Evolutionary conservation across 2,113 vertebrate genomes (phyloP), one percentile per base, ranked within the genome.

Genomic region (Apus apus): DNA sequence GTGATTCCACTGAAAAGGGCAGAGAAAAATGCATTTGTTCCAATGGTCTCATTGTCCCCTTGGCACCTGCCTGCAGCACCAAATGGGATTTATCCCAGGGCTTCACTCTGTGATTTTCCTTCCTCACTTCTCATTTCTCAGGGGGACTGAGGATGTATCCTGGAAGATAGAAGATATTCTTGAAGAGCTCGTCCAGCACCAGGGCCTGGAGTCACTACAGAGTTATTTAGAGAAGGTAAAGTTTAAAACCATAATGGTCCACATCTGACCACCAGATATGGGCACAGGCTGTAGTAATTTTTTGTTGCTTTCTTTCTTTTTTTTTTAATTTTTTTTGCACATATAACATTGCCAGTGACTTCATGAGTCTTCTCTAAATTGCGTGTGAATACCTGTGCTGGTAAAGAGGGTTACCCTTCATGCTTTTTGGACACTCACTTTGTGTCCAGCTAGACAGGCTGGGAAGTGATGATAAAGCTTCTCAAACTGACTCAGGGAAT

Each of bases 161-260:
- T 94, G 88, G 81, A 95, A 90, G 32, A 96, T 17, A 4, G 95
- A 97, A 14, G 97, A 97, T 20, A 23, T 96, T 58, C 89, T 98
- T 50, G 96, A 97, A 48, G 97, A 98, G n/a, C 72, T 98, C 4
- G 56, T 79, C 9, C 76, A 34, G 51, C 94, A 96, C 57, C 95
- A 76, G 34, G 94, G 93, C 6, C 75, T n/a, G 1, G 43, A 93
- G 43, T 79, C 89, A 11, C 91, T 97, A 27, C 97, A 81, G 56
- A 34, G 8, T 27, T 97, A 96, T 23, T 84, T 98, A 67, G 82
- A 93, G 71, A 97, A 98, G 98, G 98, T 98, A 82, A 96, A 85
- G 18, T 11, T 70, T 43, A 5, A 53, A 50, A 11, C 6, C 26
- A 9, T 32, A 7, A 9, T 8, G 19, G 13, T 38, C 57, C 32